Evolutionary conservation across 2,113 vertebrate species (phyloP).

Genomic region (Procavia capensis): DNA sequence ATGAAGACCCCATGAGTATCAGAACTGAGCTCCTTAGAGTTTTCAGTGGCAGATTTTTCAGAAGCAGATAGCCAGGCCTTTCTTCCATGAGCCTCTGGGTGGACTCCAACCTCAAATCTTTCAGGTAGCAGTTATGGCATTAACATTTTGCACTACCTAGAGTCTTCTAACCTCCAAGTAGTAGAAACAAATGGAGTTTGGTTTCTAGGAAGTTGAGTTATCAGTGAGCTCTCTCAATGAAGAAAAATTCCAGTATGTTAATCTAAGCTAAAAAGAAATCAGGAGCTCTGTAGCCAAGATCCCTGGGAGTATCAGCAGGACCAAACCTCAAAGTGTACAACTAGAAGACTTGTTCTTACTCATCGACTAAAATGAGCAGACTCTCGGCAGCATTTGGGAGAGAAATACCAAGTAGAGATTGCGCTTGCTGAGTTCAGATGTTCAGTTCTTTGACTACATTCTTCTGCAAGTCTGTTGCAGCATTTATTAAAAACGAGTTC

Average conservation of each 20-base stretch:
- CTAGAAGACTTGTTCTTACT: neutral
- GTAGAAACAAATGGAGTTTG: neutral
- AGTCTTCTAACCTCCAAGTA: neutral
- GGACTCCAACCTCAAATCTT: too few relatives aligned
- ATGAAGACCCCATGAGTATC: too few relatives aligned
- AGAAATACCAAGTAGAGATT: neutral
- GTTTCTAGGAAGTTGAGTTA: neutral
- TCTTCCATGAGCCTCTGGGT: too few relatives aligned
- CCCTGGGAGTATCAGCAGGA: neutral
- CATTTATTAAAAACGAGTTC: conserved; percentile 40
- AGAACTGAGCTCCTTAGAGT: too few relatives aligned
- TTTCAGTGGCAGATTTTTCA: too few relatives aligned
- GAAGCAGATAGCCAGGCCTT: too few relatives aligned
- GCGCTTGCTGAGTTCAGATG: conserved; percentile 22
- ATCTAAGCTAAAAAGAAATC: neutral
- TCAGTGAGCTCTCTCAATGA: neutral
- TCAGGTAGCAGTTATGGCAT: too few relatives aligned
- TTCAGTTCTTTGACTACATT: conserved; percentile 44
- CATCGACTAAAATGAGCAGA: neutral
- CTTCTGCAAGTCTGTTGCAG: neutral
- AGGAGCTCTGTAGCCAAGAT: neutral
- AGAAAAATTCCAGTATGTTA: neutral
- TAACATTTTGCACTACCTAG: neutral
- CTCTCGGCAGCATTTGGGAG: neutral
- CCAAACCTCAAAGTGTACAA: neutral